These are phyloP conservation scores for Habrosyne pyritoides DNA, from an alignment of 2,888 invertebrate species.

Conservation along the genomic window DNA sequence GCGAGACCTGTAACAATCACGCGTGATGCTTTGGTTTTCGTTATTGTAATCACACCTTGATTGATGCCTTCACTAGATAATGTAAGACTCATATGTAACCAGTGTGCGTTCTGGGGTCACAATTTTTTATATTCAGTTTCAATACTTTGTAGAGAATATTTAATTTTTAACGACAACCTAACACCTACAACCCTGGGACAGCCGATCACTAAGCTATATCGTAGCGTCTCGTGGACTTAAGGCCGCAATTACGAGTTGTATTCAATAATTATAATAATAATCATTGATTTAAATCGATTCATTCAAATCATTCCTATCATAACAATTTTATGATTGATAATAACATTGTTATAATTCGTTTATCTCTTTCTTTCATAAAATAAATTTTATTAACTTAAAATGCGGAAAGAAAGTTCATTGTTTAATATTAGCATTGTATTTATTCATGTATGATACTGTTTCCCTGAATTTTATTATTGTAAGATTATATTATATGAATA, in stretches of 20 bases:
- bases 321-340: constrained; percentile 50
- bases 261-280: constrained; percentile 28
- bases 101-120: constrained; percentile 40
- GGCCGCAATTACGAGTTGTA: background rate
- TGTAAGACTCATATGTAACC: constrained; percentile 44
- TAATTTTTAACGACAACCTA: constrained; percentile 12
- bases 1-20: constrained; percentile 53
- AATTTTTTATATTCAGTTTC: constrained; percentile 26
- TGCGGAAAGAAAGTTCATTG: constrained; percentile 65
- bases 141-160: constrained; percentile 21
- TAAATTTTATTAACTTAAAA: constrained; percentile 63
- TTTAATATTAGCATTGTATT: constrained; percentile 81
- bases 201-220: background rate
- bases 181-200: background rate
- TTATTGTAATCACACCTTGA: constrained; percentile 60
- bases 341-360: constrained; percentile 59
- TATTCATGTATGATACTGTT: constrained; percentile 83
- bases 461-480: constrained; percentile 81
- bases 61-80: constrained; percentile 74
- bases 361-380: constrained; percentile 61
- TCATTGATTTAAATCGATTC: constrained; percentile 61
- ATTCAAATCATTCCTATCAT: constrained; percentile 79
- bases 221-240: background rate
- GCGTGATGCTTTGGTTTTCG: constrained; percentile 63
- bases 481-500: constrained; percentile 77